phyloP scores from a whole-genome alignment of 2,797 vertebrate genomes.

The Botia almorhae region DNA sequence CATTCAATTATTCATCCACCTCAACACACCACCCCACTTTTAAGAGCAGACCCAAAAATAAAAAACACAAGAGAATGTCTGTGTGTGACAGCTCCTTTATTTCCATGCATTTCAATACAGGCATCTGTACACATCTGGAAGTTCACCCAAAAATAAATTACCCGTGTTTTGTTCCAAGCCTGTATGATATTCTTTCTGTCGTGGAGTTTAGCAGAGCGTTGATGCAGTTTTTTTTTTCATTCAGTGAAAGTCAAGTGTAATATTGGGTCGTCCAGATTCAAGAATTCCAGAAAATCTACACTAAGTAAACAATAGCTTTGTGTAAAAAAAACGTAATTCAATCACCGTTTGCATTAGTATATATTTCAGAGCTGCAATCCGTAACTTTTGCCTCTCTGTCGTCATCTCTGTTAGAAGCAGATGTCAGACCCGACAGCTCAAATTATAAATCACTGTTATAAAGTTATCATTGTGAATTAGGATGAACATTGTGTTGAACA shows the following conservation, averaged over 20 bases:
- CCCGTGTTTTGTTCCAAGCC: not conserved
- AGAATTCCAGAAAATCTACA: no score
- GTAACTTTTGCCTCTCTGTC: no score
- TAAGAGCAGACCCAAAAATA: constrained; percentile 30
- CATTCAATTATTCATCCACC: constrained; percentile 58
- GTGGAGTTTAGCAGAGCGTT: not conserved
- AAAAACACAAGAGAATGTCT: not conserved
- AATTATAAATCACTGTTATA: not conserved
- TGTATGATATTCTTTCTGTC: not conserved
- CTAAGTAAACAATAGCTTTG: no score
- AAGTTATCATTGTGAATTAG: no score
- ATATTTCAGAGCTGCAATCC: no score
- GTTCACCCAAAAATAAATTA: not conserved
- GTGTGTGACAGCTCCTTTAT: constrained; percentile 14
- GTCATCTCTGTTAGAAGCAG: no score
- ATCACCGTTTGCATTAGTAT: not conserved
- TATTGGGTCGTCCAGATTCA: no score
- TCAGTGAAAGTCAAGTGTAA: no score
- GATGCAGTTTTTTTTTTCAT: no score
- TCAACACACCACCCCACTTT: constrained; percentile 41
- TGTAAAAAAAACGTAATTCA: not conserved
- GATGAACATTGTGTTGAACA: no score
- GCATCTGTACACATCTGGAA: not conserved
- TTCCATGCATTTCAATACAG: not conserved
- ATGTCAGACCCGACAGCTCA: no score